Evolutionary conservation across 2,113 vertebrate species (phyloP), one percentile per base, ranked within the genome.

Genomic region (Amphiprion ocellaris): DNA sequence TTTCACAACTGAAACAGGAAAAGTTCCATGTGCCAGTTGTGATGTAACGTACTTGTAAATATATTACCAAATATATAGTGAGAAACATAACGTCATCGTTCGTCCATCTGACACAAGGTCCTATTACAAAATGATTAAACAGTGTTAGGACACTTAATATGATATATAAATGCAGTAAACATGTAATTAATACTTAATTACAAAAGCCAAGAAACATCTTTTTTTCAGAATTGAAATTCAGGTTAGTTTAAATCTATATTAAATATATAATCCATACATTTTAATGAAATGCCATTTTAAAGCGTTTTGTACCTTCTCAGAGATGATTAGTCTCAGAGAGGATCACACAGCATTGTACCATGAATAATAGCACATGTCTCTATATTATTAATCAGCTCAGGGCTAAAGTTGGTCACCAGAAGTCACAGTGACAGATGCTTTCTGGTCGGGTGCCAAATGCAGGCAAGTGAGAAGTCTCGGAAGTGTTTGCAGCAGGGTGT

Each of bases 321-420:
- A 79, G 68, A 66, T 72, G 67, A 90, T 88, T 86, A 74, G 85
- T 69, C 69, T 84, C 52, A 21, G 23, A 47, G 68, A 74, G 68
- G 89, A 87, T 84, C 70, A 69, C 44, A 28, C 72, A 70, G 82
- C 88, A 87, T 83, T 86, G 87, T 82, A 50, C 67, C 84, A 92
- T 91, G 88, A 92, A 93, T 92, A 92, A 92, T 87, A 88, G 85
- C 85, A 77, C 75, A 82, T 64, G 81, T 85, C 81, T 87, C 71
- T 93, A 58, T 89, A 93, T 94, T 93, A 93, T 94, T 93, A 69
- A 94, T 93, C 85, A 93, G 90, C 86, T 93, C 62, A 4, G 90
- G 90, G 92, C 83, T 89, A 80, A 82, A 89, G 87, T 83, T 89
- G 88, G 81, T 90, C 87, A 82, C 73, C 58, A 74, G 77, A 72